Base-by-base conservation (phyloP, 2,113 vertebrate genomes). In the Thomomys bottae region DNA sequence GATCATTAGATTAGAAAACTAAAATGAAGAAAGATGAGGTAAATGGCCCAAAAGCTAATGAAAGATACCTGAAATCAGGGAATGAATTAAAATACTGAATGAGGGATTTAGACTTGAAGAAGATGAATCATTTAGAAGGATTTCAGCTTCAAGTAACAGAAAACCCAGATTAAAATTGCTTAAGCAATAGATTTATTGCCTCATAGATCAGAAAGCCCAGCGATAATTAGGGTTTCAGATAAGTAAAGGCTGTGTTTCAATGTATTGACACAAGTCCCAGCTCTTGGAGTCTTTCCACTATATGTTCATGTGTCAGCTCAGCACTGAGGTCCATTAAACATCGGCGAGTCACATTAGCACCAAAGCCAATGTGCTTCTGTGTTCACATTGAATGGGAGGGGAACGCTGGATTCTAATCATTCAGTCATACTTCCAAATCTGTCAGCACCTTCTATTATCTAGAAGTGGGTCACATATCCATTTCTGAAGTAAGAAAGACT, bases 41-140 rank as follows among this genome's bases (percentile, higher is more conserved):
- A 84, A 87, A 73, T 23, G n/a, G 15, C 57, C 75, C 66, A 87
- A 40, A 76, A 67, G 54, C 57, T 85, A 64, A 93, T 66, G 54
- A 90, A 88, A 93, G 49, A 66, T 61, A 66, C 64, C 20, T 45
- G 42, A 85, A 73, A 84, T 23, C 42, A 76, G 28, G 15, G 61
- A 57, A 84, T 89, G 70, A 94, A 83, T 81, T 83, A 86, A 87
- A 67, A 66, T 73, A 36, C 84, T 70, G 76, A 67, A 71, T 73
- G 68, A 94, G 49, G 81, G 71, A 83, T 84, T 90, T 76, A 61
- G 77, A 81, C 59, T 72, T 77, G 87, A 68, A 92, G 61, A 93
- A 91, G 91, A 87, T 84, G 70, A 64, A 92, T 77, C 76, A 42
- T 49, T 80, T 54, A 81, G 72, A 42, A 90, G 66, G 59, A 57